phyloP scores from a whole-genome alignment of 2,888 invertebrate species.

The Antheraea yamamai region DNA sequence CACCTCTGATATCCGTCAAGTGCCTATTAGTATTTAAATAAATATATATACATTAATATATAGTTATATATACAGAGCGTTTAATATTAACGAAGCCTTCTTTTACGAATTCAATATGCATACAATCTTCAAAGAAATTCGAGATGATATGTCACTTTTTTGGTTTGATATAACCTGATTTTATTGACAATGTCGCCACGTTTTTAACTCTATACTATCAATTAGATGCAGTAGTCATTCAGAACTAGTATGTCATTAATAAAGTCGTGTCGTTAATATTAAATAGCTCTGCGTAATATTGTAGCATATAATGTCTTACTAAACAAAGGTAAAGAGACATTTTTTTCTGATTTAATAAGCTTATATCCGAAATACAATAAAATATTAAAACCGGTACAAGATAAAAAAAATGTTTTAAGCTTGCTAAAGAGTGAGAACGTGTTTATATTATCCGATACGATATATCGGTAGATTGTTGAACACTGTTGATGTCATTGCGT shows the following conservation, averaged over 20 bases:
- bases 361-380: no score
- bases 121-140: neutral
- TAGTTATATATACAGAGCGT: constrained; percentile 17
- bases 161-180: neutral
- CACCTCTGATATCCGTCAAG: constrained; percentile 53
- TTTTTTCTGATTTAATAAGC: neutral
- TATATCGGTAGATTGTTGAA: neutral
- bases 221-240: neutral
- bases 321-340: neutral
- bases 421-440: neutral
- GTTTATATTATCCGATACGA: neutral
- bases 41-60: constrained; percentile 36
- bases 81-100: constrained; percentile 17
- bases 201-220: neutral
- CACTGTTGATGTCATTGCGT: neutral
- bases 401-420: no score
- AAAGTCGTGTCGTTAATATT: constrained; percentile 2
- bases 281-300: constrained; percentile 1
- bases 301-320: constrained; percentile 8
- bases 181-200: neutral
- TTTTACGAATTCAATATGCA: neutral
- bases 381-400: no score
- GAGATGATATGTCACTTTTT: neutral
- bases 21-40: constrained; percentile 62
- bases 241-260: neutral